Percentiles rank a stretch among this genome's conserved stretches.
These are phyloP conservation scores for Drosophila seclusa DNA, from an alignment of 2,888 invertebrate species.

Conservation along the genomic window DNA sequence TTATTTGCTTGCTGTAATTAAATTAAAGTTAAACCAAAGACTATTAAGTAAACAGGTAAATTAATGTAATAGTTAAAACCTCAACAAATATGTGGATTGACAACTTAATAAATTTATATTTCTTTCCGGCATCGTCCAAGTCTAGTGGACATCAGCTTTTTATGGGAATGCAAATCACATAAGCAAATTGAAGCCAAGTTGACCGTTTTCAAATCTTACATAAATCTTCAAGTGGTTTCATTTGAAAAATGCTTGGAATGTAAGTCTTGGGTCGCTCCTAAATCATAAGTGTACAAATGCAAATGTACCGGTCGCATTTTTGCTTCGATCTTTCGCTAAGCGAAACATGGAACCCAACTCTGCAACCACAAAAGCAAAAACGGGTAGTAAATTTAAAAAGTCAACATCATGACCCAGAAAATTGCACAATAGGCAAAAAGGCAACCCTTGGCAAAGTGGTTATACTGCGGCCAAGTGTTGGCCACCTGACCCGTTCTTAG, in stretches of 20 bases:
- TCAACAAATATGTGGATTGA: not conserved
- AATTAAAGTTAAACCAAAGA: not conserved
- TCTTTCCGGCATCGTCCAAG: not conserved
- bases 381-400: slow-evolving; percentile 54
- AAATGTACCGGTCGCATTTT: slow-evolving; percentile 51
- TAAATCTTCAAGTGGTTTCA: slow-evolving; percentile 55
- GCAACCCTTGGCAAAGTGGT: slow-evolving; percentile 14
- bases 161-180: not conserved
- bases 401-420: slow-evolving; percentile 56
- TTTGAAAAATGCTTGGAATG: slow-evolving; percentile 30
- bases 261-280: slow-evolving; percentile 18
- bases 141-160: not conserved
- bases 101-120: not conserved
- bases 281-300: slow-evolving; percentile 56
- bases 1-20: not conserved
- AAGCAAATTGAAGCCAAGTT: not conserved
- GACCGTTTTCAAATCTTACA: slow-evolving; percentile 32
- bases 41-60: not conserved
- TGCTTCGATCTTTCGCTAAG: slow-evolving; percentile 47
- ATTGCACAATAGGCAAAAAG: slow-evolving; percentile 56
- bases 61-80: not conserved
- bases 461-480: not conserved
- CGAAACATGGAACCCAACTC: slow-evolving; percentile 42
- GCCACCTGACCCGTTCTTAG: slow-evolving; percentile 36
- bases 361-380: slow-evolving; percentile 30